Conservation (phyloP, 2,888 invertebrate species). For the Thumatha senex region DNA sequence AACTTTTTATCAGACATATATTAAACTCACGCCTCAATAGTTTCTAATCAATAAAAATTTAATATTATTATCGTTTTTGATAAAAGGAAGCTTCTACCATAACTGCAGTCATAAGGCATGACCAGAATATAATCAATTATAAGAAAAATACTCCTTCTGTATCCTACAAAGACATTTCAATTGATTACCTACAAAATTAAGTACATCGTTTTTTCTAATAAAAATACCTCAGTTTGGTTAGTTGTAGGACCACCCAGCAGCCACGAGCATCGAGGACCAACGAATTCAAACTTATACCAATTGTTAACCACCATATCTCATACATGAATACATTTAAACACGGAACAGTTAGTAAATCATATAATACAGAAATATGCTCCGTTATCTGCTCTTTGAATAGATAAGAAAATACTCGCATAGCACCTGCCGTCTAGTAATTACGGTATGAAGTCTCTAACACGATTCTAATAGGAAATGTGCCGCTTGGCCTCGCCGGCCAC, state of each 20-base stretch:
- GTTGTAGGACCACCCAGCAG: constrained; percentile 11
- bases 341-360: constrained; percentile 26
- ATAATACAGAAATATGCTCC: constrained; percentile 45
- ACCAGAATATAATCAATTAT: too few species aligned
- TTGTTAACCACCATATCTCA: neutral
- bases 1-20: neutral
- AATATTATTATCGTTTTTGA: too few species aligned
- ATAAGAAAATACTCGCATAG: constrained; percentile 58
- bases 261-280: constrained; percentile 3
- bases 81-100: too few species aligned
- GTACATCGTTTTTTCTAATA: neutral
- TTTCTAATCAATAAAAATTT: too few species aligned
- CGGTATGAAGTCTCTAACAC: constrained; percentile 64
- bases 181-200: neutral
- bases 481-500: constrained; percentile 54
- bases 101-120: too few species aligned
- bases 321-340: too few species aligned
- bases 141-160: too few species aligned
- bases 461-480: constrained; percentile 78
- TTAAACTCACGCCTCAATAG: neutral
- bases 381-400: constrained; percentile 56
- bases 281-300: constrained; percentile 7
- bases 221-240: neutral
- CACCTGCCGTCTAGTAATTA: constrained; percentile 76
- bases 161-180: too few species aligned